Base-by-base conservation (phyloP, 2,888 invertebrate genomes). In the Buathra laborator region DNA sequence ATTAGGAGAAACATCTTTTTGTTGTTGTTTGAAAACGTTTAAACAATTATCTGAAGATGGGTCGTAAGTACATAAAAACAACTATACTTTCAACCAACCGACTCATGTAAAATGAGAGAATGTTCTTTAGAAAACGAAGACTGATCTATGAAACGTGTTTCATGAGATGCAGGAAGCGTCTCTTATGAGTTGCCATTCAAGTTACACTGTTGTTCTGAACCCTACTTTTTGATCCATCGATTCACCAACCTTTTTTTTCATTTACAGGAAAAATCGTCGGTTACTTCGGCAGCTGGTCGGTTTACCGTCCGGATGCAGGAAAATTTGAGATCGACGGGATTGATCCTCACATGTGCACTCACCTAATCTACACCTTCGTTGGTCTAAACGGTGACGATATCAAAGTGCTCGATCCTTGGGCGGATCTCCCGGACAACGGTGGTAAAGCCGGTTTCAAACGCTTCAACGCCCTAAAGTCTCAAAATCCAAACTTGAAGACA, bases 241-340 rank as follows among this genome's bases (percentile, higher is more conserved):
- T 56, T 5, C 24, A 2, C 9, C 9, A n/a, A 12, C 24, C 4
- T 12, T 24, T 10, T 10, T 56, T 62, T 62, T 74, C n/a, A 1
- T 24, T 76, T 59, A 1, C 89, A 97, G 96, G 96, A 86, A 94
- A 95, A 81, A 94, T 97, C 0, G 95, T 97, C 0, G 97, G 98
- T 89, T 98, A 97, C 93, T 96, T 96, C 86, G 97, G 97, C 10
- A 96, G 96, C 12, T 97, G 97, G 97, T 95, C 97, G 0, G 95
- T 95, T 0, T 97, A 97, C 89, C 95, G 97, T 48, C 92, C 91
- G 0, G 95, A 95, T 0, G 90, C 94, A 68, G 97, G 97, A 0
- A 95, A 96, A 91, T 97, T 96, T 88, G 94, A 95, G 9, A 95
- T 97, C 0, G 94, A 95, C 10, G 89, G 96, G 83, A 96, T 97